A percentile compares a stretch with the other conserved stretches of the same genome.
Evolutionary conservation across 1,140 invertebrate genomes (phyloP).

Genomic region (Drosophila littoralis): DNA sequence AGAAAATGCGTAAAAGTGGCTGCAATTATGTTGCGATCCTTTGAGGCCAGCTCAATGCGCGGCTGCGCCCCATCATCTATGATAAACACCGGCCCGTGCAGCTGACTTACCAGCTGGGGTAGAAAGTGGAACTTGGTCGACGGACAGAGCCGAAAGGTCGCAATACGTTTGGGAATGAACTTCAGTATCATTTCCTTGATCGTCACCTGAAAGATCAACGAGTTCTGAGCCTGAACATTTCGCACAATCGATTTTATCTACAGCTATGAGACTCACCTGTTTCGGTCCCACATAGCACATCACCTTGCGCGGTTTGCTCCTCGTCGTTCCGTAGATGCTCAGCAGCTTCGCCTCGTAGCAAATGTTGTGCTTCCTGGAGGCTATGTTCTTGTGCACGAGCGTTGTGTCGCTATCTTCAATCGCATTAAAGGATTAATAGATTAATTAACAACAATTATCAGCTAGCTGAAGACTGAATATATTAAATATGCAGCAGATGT

Average conservation of each 20-base stretch:
- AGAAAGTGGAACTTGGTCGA: slow-evolving; percentile 92
- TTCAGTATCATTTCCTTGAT: slow-evolving; percentile 96
- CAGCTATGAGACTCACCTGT: slow-evolving; percentile 84
- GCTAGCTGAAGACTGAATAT: no score
- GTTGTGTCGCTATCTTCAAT: slow-evolving; percentile 89
- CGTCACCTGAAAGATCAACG: slow-evolving; percentile 88
- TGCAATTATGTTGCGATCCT: slow-evolving; percentile 94
- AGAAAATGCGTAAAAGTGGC: slow-evolving; percentile 96
- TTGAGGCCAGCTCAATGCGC: slow-evolving; percentile 91
- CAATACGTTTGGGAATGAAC: slow-evolving; percentile 95
- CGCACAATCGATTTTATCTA: slow-evolving; percentile 14
- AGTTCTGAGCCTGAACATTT: slow-evolving; percentile 78
- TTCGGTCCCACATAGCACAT: slow-evolving; percentile 94
- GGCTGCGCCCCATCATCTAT: slow-evolving; percentile 97
- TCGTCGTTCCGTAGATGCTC: slow-evolving; percentile 87
- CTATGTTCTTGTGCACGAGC: slow-evolving; percentile 94
- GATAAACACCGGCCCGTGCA: slow-evolving; percentile 86
- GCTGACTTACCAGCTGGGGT: slow-evolving; percentile 85
- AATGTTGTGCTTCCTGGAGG: slow-evolving; percentile 92
- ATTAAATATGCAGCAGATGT: no score
- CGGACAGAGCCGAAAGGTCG: slow-evolving; percentile 96
- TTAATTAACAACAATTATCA: no score
- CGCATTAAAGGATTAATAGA: no score
- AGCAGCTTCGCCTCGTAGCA: slow-evolving; percentile 94
- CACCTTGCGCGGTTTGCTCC: slow-evolving; percentile 92